Base-by-base conservation (phyloP, 2,888 invertebrate genomes). In the Eupithecia centaureata region DNA sequence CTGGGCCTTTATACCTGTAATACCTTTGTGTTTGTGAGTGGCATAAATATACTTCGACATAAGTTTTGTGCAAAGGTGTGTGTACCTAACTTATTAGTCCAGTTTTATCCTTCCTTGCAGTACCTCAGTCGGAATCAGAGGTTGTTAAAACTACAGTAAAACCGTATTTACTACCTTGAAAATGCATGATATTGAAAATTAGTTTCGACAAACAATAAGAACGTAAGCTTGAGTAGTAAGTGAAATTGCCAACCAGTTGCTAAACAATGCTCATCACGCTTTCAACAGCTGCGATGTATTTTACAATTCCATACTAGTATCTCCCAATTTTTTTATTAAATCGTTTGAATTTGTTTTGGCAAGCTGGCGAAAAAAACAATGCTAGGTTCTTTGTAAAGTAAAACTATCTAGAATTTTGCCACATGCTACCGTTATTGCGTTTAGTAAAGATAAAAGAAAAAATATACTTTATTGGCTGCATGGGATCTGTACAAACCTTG, bases 211-310 rank as follows among this genome's bases (percentile, higher is more conserved):
- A n/a, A n/a, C n/a, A n/a, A n/a, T n/a, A n/a, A n/a, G n/a, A n/a
- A n/a, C n/a, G n/a, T n/a, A n/a, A n/a, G n/a, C n/a, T n/a, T n/a
- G n/a, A n/a, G n/a, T n/a, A n/a, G n/a, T n/a, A n/a, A n/a, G n/a
- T n/a, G n/a, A n/a, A n/a, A 32, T 33, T 54, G 32, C 30, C 33
- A 51, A 32, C 27, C 42, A 28, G 56, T 58, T 52, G 15, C 63
- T 63, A 68, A 70, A 65, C 67, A 66, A 75, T 69, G 67, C 75
- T 56, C 42, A 68, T 74, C 75, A 73, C 73, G 75, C 63, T 54
- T 51, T 60, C 38, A 71, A 68, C 75, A 73, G 72, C 74, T 75
- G 75, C 67, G 59, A 72, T 71, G 70, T 63, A 73, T 70, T 76
- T 73, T 69, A 73, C 66, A 62, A 72, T 72, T 70, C 66, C 68